A percentile compares a stretch with the other conserved stretches of the same genome.
Conservation (phyloP, 2,888 invertebrate species). For the Neria commutata region DNA sequence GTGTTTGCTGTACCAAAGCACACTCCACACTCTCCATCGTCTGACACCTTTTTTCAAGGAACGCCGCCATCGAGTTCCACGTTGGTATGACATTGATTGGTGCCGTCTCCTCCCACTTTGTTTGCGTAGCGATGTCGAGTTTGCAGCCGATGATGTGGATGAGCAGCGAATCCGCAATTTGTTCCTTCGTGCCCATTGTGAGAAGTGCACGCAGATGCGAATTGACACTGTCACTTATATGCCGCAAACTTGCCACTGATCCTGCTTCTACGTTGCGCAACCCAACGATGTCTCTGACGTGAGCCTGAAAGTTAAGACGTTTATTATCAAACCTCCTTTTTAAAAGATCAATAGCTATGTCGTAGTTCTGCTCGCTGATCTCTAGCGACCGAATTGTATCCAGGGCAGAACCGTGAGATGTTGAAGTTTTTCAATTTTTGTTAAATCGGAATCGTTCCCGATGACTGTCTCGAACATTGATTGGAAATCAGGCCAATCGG, state of each 20-base stretch:
- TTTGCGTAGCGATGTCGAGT: slow-evolving; percentile 17
- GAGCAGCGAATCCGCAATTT: neutral
- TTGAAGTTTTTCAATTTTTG: slow-evolving; percentile 22
- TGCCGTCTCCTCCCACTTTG: slow-evolving; percentile 22
- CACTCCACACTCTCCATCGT: slow-evolving; percentile 22
- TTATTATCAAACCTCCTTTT: slow-evolving; percentile 22
- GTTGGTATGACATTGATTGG: slow-evolving; percentile 15
- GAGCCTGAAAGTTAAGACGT: slow-evolving; percentile 22
- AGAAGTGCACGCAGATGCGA: slow-evolving; percentile 23
- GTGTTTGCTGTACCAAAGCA: slow-evolving; percentile 16
- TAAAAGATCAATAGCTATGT: neutral
- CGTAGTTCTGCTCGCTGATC: slow-evolving; percentile 19
- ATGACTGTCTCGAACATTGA: slow-evolving; percentile 19
- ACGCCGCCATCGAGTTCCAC: slow-evolving; percentile 17
- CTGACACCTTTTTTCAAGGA: slow-evolving; percentile 22
- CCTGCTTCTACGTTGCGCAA: slow-evolving; percentile 17
- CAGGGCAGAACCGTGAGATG: slow-evolving; percentile 15
- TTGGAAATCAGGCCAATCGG: slow-evolving; percentile 18
- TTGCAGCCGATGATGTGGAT: slow-evolving; percentile 6
- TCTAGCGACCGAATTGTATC: slow-evolving; percentile 23
- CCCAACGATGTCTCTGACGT: slow-evolving; percentile 19
- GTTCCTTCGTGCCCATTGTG: slow-evolving; percentile 2
- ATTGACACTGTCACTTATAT: slow-evolving; percentile 18
- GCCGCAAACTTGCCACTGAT: slow-evolving; percentile 18
- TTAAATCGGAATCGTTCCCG: slow-evolving; percentile 13